Conservation (phyloP, 2,797 vertebrate genomes). For the Psittacula derbiana region DNA sequence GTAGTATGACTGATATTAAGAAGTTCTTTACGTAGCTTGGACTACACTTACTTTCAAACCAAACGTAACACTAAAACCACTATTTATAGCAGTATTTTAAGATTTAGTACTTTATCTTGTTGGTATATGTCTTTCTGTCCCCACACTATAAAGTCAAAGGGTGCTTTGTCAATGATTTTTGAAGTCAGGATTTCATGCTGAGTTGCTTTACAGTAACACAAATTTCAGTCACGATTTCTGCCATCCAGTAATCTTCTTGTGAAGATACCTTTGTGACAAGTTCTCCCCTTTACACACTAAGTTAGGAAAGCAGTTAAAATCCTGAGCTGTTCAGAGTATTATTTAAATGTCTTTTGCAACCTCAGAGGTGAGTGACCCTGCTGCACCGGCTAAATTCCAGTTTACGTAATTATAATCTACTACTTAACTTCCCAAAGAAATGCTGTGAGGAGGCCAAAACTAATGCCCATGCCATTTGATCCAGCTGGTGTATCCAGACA, state of each 20-base stretch:
- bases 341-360: conserved; percentile 28
- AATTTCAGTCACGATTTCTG: not conserved
- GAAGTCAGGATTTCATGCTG: not conserved
- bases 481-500: not conserved
- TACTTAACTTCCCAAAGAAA: not conserved
- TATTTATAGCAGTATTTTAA: not conserved
- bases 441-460: not conserved
- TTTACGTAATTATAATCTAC: not conserved
- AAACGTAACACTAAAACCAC: not conserved
- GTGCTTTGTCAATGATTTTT: not conserved
- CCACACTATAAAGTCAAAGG: not conserved
- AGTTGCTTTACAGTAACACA: not conserved
- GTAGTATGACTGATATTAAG: not conserved
- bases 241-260: not conserved
- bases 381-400: conserved; percentile 34
- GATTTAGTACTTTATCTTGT: not conserved
- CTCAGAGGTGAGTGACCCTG: not conserved
- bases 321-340: not conserved
- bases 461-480: not conserved
- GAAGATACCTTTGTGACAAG: not conserved
- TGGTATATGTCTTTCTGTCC: not conserved
- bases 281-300: not conserved
- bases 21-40: not conserved
- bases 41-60: not conserved
- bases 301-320: not conserved